Percentiles rank a stretch among this genome's conserved stretches.
These are phyloP conservation scores for Sinohyriopsis cumingii DNA, from an alignment of 2,888 invertebrate genomes.

Conservation along the genomic window DNA sequence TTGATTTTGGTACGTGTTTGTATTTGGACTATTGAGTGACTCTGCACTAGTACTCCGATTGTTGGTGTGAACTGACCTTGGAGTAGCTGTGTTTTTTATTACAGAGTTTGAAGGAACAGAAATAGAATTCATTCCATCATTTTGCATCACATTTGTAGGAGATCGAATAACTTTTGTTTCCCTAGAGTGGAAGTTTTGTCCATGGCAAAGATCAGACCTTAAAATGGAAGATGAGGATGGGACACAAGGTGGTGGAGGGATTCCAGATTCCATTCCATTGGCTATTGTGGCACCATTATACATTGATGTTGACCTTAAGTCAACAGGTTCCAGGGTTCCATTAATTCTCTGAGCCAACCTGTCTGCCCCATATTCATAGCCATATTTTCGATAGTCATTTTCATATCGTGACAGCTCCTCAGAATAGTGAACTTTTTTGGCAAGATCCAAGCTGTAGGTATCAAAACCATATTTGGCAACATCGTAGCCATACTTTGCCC, in stretches of 20 bases:
- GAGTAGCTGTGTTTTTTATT: constrained; percentile 55
- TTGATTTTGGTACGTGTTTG: constrained; percentile 37
- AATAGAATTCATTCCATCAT: constrained; percentile 21
- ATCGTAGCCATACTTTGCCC: constrained; percentile 66
- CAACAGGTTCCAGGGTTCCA: constrained; percentile 59
- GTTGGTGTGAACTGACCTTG: constrained; percentile 28
- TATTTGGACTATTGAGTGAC: constrained; percentile 42
- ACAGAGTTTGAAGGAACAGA: constrained; percentile 51
- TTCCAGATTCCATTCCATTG: constrained; percentile 46
- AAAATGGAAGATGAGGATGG: constrained; percentile 45
- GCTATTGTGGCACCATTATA: constrained; percentile 49
- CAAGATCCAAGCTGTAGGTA: constrained; percentile 65
- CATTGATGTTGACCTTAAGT: constrained; percentile 55
- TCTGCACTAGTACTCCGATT: constrained; percentile 42
- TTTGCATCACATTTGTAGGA: constrained; percentile 25
- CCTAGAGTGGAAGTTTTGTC: constrained; percentile 35
- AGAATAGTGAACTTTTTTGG: constrained; percentile 64
- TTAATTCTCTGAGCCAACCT: constrained; percentile 57
- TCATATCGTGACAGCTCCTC: constrained; percentile 60
- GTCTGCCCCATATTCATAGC: constrained; percentile 54
- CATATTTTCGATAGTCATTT: constrained; percentile 60
- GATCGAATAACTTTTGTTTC: constrained; percentile 41
- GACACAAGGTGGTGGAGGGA: constrained; percentile 9
- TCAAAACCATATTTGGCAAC: constrained; percentile 64
- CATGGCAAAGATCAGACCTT: constrained; percentile 37